phyloP scores from a whole-genome alignment of 2,113 vertebrate species.

The Thunnus maccoyii region DNA sequence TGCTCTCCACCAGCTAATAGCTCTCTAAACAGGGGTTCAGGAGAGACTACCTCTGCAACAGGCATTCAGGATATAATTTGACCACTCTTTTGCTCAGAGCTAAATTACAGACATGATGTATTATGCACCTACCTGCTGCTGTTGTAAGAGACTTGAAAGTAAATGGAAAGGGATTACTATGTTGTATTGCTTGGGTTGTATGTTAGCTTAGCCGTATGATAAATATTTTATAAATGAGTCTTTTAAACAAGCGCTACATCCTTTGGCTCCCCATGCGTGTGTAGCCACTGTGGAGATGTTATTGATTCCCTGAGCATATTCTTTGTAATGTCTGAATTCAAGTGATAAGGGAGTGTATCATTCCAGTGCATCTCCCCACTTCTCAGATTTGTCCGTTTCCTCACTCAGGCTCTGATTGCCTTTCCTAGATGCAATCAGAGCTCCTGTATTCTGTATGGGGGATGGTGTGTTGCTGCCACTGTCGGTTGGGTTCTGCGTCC shows the following conservation, averaged over 20 bases:
- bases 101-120: slow-evolving; percentile 30
- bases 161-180: slow-evolving; percentile 39
- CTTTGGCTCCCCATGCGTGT: slow-evolving; percentile 13
- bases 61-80: slow-evolving; percentile 62
- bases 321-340: slow-evolving; percentile 48
- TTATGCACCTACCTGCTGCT: slow-evolving; percentile 36
- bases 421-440: slow-evolving; percentile 71
- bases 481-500: slow-evolving; percentile 68
- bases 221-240: slow-evolving; percentile 48
- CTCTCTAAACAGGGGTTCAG: slow-evolving; percentile 71
- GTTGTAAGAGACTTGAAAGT: slow-evolving; percentile 31
- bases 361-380: slow-evolving; percentile 63
- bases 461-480: slow-evolving; percentile 39
- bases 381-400: slow-evolving; percentile 45
- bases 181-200: slow-evolving; percentile 20
- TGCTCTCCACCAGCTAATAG: slow-evolving; percentile 74
- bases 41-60: slow-evolving; percentile 64
- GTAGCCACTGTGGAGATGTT: slow-evolving; percentile 35
- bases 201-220: slow-evolving; percentile 44
- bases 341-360: slow-evolving; percentile 60
- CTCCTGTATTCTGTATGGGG: slow-evolving; percentile 44
- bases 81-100: slow-evolving; percentile 24
- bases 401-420: slow-evolving; percentile 67
- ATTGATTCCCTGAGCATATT: slow-evolving; percentile 53
- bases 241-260: slow-evolving; percentile 1